Percentiles rank a stretch among this genome's conserved stretches.
These are phyloP conservation scores for Meganola albula DNA, from an alignment of 2,888 invertebrate genomes.

Conservation along the genomic window DNA sequence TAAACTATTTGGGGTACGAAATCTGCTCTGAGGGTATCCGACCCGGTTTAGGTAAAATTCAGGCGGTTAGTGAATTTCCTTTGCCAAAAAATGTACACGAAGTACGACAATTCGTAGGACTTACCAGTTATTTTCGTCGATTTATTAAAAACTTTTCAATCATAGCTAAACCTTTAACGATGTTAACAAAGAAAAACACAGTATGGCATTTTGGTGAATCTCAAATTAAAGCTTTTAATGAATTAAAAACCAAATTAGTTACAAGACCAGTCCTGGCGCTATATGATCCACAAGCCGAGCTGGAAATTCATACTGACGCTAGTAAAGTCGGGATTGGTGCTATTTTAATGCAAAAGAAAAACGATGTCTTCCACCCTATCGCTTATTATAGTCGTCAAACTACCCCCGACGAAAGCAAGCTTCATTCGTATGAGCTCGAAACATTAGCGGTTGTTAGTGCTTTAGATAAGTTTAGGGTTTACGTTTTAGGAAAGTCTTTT, in stretches of 20 bases:
- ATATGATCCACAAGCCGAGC: not conserved
- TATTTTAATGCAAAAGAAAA: slow-evolving; percentile 5
- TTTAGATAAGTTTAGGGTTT: slow-evolving; percentile 3
- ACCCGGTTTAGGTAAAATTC: not conserved
- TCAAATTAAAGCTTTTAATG: not conserved
- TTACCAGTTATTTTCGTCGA: slow-evolving; percentile 7
- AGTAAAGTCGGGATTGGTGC: slow-evolving; percentile 5
- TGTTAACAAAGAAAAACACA: slow-evolving; percentile 3
- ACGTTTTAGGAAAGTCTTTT: not conserved
- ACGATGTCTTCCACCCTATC: slow-evolving; percentile 1
- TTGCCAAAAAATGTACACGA: slow-evolving; percentile 7
- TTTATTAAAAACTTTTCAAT: slow-evolving; percentile 6
- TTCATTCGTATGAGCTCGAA: slow-evolving; percentile 4
- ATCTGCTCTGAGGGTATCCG: not conserved
- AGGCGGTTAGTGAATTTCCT: not conserved
- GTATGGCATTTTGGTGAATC: not conserved
- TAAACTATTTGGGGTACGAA: slow-evolving; percentile 5
- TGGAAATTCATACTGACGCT: slow-evolving; percentile 4
- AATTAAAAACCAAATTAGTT: not conserved
- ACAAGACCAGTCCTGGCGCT: slow-evolving; percentile 2
- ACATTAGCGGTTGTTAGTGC: slow-evolving; percentile 5
- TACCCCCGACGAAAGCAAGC: slow-evolving; percentile 1
- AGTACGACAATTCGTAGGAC: slow-evolving; percentile 6
- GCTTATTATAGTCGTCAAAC: slow-evolving; percentile 6
- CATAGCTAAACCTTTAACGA: slow-evolving; percentile 4